A percentile compares a stretch with the other conserved stretches of the same genome.
Evolutionary conservation across 2,113 vertebrate genomes (phyloP).

Genomic region (Micronycteris hirsuta): DNA sequence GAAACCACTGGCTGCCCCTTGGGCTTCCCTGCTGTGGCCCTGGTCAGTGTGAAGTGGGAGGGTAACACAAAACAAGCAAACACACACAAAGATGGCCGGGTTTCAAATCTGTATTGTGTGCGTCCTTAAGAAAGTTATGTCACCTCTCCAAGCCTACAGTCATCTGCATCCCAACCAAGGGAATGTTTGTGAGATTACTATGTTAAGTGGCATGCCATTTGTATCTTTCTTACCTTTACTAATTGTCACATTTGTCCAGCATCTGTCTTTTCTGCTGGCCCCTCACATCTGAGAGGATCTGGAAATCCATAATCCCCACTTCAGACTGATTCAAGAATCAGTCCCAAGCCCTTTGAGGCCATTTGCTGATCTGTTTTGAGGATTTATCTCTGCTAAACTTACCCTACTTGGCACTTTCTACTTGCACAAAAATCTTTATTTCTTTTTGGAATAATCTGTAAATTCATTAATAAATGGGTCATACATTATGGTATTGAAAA

Average conservation of each 20-base stretch:
- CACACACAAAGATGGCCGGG: fast-evolving
- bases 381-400: background rate
- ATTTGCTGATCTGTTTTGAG: background rate
- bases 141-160: too few species aligned
- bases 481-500: background rate
- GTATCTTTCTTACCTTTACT: background rate
- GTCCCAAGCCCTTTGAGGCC: background rate
- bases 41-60: background rate
- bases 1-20: background rate
- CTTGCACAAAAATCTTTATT: background rate
- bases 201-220: fast-evolving
- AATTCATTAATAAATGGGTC: background rate
- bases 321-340: background rate
- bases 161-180: fast-evolving
- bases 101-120: background rate
- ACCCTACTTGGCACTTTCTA: background rate
- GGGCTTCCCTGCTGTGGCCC: background rate
- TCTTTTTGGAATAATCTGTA: background rate
- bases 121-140: background rate
- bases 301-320: background rate
- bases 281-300: background rate
- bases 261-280: background rate
- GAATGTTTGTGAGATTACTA: background rate
- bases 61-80: fast-evolving
- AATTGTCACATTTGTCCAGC: background rate